Percentiles rank a stretch among this genome's conserved stretches.
Evolutionary conservation across 2,888 invertebrate genomes (phyloP).

Genomic region (Tanypteryx hageni): DNA sequence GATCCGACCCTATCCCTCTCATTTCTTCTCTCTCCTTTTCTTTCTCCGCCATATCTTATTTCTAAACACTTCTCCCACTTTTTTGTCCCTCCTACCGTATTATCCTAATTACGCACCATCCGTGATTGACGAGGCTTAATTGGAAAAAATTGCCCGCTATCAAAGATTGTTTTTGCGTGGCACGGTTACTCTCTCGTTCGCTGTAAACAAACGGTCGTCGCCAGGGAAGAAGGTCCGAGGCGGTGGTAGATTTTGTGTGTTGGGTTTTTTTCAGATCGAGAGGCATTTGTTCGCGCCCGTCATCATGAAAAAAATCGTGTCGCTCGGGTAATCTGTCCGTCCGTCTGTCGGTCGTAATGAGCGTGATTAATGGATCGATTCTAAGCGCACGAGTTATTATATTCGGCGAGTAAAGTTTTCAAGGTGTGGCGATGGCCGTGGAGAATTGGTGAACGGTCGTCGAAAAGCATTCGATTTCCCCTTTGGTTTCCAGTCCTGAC

Average conservation of each 20-base stretch:
- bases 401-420: background rate
- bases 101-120: background rate
- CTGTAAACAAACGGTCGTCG: background rate
- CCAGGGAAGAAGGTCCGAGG: background rate
- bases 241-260: background rate
- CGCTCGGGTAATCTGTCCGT: background rate
- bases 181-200: background rate
- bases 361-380: background rate
- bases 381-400: background rate
- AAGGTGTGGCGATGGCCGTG: background rate
- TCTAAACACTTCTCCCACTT: background rate
- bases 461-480: background rate
- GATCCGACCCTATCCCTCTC: background rate
- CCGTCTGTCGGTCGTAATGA: background rate
- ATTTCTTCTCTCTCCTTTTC: background rate
- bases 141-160: background rate
- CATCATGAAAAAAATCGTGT: background rate
- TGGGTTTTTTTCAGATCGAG: background rate
- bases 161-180: background rate
- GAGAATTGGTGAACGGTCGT: background rate
- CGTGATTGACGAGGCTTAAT: conserved; percentile 28
- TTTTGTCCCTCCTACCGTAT: background rate
- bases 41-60: background rate
- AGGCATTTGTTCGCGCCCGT: background rate
- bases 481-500: background rate